Conservation (phyloP, 2,888 invertebrate genomes). For the Ophion slaviceki region DNA sequence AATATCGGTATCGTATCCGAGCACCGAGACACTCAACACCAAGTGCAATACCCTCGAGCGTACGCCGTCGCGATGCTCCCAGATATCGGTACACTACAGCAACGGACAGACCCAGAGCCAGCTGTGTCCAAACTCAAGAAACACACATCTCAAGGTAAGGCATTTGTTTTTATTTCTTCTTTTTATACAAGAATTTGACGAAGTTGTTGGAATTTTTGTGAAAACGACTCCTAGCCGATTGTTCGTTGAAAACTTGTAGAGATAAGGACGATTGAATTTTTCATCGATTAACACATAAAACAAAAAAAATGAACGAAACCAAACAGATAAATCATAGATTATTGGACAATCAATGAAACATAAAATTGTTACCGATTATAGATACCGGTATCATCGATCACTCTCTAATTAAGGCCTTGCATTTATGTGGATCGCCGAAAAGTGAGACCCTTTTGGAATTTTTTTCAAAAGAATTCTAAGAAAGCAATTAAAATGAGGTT, state of each 20-base stretch:
- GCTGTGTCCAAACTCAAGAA: constrained; percentile 77
- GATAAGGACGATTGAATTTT: neutral
- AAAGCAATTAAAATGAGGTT: too few species aligned
- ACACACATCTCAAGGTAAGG: constrained; percentile 79
- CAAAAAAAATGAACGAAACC: neutral
- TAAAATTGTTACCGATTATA: too few species aligned
- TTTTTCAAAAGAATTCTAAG: too few species aligned
- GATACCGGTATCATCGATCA: too few species aligned
- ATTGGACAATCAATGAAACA: too few species aligned
- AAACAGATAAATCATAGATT: too few species aligned
- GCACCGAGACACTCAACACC: constrained; percentile 86
- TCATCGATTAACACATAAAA: neutral
- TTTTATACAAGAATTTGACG: neutral
- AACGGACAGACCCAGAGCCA: constrained; percentile 82
- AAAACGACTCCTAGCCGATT: neutral
- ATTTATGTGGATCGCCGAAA: too few species aligned
- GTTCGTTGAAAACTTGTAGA: too few species aligned
- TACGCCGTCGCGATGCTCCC: constrained; percentile 80
- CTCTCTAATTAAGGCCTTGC: too few species aligned
- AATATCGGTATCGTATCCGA: constrained; percentile 94
- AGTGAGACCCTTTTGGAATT: too few species aligned
- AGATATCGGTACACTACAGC: constrained; percentile 80
- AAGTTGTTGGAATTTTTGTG: neutral
- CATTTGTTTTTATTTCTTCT: constrained; percentile 39
- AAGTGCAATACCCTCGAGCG: constrained; percentile 81